Base-by-base conservation (phyloP, 2,113 vertebrate genomes). In the Campylorhamphus procurvoides region DNA sequence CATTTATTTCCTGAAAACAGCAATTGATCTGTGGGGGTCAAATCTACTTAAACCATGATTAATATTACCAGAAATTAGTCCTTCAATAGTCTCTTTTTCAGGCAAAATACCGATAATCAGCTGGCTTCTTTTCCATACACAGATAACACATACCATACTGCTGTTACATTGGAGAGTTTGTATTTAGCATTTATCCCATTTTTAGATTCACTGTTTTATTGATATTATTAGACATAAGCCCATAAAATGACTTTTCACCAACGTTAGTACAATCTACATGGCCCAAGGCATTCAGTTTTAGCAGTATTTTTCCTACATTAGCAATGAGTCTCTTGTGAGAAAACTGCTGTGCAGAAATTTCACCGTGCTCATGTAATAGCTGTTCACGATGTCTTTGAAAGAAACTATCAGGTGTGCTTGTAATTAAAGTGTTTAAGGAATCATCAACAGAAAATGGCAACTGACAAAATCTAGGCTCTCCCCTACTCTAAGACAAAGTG, bases 1-100 rank as follows among this genome's bases (percentile, higher is more conserved):
- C 64, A 89, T 80, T 92, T 76, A 56, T 47, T 96, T 97, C 91
- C 83, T 93, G 96, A 93, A 97, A 96, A 93, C 55, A 93, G 52
- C 39, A 73, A 94, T 91, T 96, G 85, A 94, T 95, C 71, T 82
- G 59, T 42, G 64, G 67, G 56, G 76, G 76, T 94, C 82, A 96
- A 89, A 87, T 68, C 67, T 95, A 75, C 76, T 96, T 79, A 89
- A 94, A 88, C 75, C 31, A 72, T 88, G 35, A 92, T 97, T 95
- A 94, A 72, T 95, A 69, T 92, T 91, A 79, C 87, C 67, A 92
- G 93, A 96, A 96, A 94, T 83, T 91, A 94, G 90, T 84, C 47
- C 39, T 49, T 76, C 52, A 83, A 52, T 64, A 44, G 60, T 90
- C 66, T 74, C 33, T 80, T 95, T 90, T 92, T 71, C 82, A 94